phyloP scores from a whole-genome alignment of 1,140 invertebrate species.

The Neodiprion virginianus region DNA sequence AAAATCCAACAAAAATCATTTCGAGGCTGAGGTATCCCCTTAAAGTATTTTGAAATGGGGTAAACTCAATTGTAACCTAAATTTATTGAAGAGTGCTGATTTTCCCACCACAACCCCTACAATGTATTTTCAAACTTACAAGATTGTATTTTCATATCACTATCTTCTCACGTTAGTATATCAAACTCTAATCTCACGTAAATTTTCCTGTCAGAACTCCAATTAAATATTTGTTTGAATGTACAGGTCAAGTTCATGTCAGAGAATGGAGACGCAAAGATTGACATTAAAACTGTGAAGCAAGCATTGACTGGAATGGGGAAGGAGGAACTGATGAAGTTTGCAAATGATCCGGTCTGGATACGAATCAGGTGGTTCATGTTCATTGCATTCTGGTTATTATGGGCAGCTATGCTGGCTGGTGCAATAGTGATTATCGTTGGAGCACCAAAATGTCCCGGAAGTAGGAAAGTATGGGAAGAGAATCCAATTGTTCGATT shows the following conservation, averaged over 20 bases:
- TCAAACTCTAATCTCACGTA: conserved; percentile 18
- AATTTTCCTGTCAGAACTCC: conserved; percentile 14
- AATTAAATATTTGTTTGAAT: conserved; percentile 34
- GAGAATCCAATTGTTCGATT: conserved; percentile 60
- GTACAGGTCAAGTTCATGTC: conserved; percentile 72
- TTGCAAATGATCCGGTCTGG: conserved; percentile 93
- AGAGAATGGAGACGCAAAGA: conserved; percentile 86
- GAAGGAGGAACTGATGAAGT: conserved; percentile 92
- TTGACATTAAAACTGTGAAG: conserved; percentile 75
- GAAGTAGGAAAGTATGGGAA: conserved; percentile 72
- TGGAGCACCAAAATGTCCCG: conserved; percentile 82
- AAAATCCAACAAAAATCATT: too few species aligned
- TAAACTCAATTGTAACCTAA: too few species aligned
- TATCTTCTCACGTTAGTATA: neutral
- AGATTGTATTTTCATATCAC: conserved; percentile 16
- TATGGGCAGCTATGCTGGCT: conserved; percentile 86
- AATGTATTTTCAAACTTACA: neutral
- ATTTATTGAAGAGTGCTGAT: too few species aligned
- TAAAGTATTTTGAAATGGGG: too few species aligned
- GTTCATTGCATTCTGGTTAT: conserved; percentile 85
- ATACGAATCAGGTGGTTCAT: conserved; percentile 82
- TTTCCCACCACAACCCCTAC: too few species aligned
- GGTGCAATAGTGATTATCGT: conserved; percentile 86
- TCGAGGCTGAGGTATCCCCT: too few species aligned
- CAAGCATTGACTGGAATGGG: conserved; percentile 79